Percentiles rank a stretch among this genome's conserved stretches.
phyloP scores from a whole-genome alignment of 2,888 invertebrate genomes.

The Sericinus montela region DNA sequence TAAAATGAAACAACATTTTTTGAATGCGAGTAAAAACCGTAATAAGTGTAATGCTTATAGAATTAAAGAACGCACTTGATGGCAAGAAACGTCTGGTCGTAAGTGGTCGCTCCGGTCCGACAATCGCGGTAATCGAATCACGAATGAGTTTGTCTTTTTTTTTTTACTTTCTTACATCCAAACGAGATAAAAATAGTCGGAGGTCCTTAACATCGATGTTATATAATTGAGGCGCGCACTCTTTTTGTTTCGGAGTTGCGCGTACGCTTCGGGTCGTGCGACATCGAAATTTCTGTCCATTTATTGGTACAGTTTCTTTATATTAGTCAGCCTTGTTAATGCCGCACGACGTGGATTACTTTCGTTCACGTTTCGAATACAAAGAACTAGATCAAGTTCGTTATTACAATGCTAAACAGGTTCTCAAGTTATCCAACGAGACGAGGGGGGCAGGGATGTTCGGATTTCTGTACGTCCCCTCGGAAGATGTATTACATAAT shows the following conservation, averaged over 20 bases:
- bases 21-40: neutral
- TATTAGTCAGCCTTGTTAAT: constrained; percentile 18
- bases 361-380: constrained; percentile 30
- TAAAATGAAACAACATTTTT: neutral
- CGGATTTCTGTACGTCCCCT: constrained; percentile 24
- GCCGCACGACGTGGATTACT: constrained; percentile 22
- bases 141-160: constrained; percentile 40
- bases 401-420: constrained; percentile 43
- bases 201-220: constrained; percentile 47
- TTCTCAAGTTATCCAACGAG: constrained; percentile 24
- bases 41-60: neutral
- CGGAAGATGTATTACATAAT: constrained; percentile 27
- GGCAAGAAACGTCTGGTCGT: constrained; percentile 9
- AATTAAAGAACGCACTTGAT: constrained; percentile 30
- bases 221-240: constrained; percentile 32
- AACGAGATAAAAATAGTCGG: constrained; percentile 44
- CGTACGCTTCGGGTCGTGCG: constrained; percentile 20
- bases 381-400: constrained; percentile 28
- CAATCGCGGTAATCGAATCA: constrained; percentile 54
- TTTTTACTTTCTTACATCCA: constrained; percentile 23
- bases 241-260: constrained; percentile 30
- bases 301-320: constrained; percentile 29
- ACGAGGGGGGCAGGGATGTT: constrained; percentile 11
- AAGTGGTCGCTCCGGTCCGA: constrained; percentile 28
- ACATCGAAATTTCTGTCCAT: constrained; percentile 37